These are phyloP conservation scores for Vidua macroura DNA, from an alignment of 2,113 vertebrate species.

Conservation along the genomic window DNA sequence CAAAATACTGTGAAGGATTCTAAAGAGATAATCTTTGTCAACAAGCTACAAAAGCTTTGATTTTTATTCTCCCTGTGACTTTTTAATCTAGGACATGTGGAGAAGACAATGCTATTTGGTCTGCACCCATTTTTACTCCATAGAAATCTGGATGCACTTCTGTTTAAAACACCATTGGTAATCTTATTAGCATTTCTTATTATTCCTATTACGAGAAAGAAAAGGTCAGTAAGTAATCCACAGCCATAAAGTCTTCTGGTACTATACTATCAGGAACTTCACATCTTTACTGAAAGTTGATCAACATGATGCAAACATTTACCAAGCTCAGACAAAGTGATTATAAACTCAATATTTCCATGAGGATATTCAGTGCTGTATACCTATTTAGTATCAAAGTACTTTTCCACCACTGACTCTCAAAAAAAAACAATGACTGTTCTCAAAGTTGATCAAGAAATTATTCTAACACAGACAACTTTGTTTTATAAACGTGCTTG, in stretches of 20 bases:
- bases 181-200: background rate
- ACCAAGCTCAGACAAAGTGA: background rate
- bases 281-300: background rate
- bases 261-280: background rate
- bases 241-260: conserved; percentile 51
- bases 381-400: background rate
- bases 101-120: background rate
- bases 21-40: background rate
- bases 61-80: conserved; percentile 1
- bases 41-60: background rate
- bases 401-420: background rate
- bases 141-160: conserved; percentile 7
- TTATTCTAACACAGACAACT: background rate
- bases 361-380: background rate
- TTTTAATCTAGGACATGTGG: conserved; percentile 10
- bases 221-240: conserved; percentile 29
- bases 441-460: background rate
- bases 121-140: conserved; percentile 20
- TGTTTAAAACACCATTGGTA: background rate
- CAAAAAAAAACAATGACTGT: background rate
- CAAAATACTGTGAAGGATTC: conserved; percentile 10
- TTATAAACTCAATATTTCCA: background rate
- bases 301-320: background rate
- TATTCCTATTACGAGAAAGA: background rate
- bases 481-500: background rate